A percentile compares a stretch with the other conserved stretches of the same genome.
These are phyloP conservation scores for Magallana ariakensis DNA, from an alignment of 1,140 invertebrate species.

Conservation along the genomic window DNA sequence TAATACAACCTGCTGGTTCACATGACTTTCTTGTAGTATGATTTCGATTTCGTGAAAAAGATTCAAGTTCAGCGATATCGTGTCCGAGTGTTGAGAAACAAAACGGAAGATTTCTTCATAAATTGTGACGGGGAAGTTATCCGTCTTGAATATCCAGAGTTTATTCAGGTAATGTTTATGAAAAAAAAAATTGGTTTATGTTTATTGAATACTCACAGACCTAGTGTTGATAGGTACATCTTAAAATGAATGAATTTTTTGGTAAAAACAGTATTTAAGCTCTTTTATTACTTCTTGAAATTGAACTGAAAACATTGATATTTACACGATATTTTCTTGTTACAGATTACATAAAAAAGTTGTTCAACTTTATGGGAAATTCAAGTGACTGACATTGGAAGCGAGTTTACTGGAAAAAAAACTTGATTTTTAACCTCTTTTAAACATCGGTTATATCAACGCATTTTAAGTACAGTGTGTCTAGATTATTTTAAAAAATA, in stretches of 20 bases:
- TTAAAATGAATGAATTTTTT: no score
- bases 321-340: not conserved
- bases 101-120: conserved; percentile 52
- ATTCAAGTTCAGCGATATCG: conserved; percentile 46
- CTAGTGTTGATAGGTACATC: no score
- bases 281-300: no score
- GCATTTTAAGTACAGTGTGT: no score
- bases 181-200: not conserved
- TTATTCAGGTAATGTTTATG: conserved; percentile 8
- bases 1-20: no score
- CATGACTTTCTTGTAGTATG: conserved; percentile 51
- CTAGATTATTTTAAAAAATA: no score
- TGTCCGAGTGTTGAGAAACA: conserved; percentile 41
- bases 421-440: not conserved
- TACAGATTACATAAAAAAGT: not conserved
- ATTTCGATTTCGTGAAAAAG: conserved; percentile 53
- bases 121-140: conserved; percentile 64
- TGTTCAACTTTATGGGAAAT: not conserved
- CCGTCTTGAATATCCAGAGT: conserved; percentile 35
- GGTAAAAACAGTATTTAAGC: no score
- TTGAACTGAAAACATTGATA: no score
- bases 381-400: not conserved
- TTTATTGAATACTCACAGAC: no score
- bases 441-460: no score
- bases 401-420: no score